Base-by-base conservation (phyloP, 2,797 vertebrate species). In the Corythornis leucogaster region DNA sequence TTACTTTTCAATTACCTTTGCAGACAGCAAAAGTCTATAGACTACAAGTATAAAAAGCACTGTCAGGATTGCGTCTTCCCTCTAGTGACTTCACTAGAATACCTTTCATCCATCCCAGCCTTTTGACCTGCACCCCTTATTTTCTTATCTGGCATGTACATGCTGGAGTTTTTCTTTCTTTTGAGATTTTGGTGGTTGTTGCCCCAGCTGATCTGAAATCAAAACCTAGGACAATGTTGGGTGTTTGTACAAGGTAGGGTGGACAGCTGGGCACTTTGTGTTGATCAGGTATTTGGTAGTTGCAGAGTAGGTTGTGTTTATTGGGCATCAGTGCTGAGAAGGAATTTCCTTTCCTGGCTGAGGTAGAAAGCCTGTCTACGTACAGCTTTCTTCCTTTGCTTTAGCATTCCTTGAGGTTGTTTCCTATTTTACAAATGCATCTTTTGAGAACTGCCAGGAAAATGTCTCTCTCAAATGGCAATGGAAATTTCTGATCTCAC, bases 361-460 rank as follows among this genome's bases (percentile, higher is more conserved):
- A 89, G 74, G 87, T 78, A 93, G 82, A 95, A 95, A 94, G 91
- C 15, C 67, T 55, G 48, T 83, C 89, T 87, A 91, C 1, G 31
- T 91, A 93, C 66, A 89, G 89, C 94, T 94, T 95, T 89, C 81
- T 93, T 95, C 85, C 85, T 96, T 92, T 95, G 87, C 95, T 92
- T 95, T 95, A 95, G 89, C 92, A 89, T 95, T 95, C 87, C 91
- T 93, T 94, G 92, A 88, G 85, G 82, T 95, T 87, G 93, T 95
- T 95, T 87, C 93, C 92, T 89, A 92, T 95, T 93, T 93, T 86
- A 90, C 92, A 81, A 96, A 94, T 76, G 93, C 83, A 88, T 91
- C 95, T 95, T 96, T 96, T 95, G 91, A 95, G 93, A 84, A 67
- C 89, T 95, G 95, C 94, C 95, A 96, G 93, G 93, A 95, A 96